These are phyloP conservation scores for Leptocoma aspasia DNA, from an alignment of 2,113 vertebrate genomes.

Conservation along the genomic window DNA sequence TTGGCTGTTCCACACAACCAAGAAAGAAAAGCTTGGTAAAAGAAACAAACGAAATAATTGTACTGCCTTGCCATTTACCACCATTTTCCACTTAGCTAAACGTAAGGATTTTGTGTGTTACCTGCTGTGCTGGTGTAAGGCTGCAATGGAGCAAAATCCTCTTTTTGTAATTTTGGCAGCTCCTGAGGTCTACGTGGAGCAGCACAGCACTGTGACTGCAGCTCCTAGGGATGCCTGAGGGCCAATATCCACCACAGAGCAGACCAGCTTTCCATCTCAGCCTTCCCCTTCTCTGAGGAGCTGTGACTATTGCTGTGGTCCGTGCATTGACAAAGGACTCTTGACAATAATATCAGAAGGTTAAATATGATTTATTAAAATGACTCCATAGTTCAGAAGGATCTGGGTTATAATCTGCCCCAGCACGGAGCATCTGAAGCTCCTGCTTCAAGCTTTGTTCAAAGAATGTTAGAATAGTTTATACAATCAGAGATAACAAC, in stretches of 20 bases:
- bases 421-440: too few relatives aligned
- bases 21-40: not conserved
- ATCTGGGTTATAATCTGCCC: too few relatives aligned
- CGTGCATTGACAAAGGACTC: too few relatives aligned
- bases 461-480: too few relatives aligned
- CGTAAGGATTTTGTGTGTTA: not conserved
- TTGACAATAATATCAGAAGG: too few relatives aligned
- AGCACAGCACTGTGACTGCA: not conserved
- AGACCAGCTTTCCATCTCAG: not conserved
- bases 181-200: not conserved
- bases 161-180: not conserved
- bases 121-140: not conserved
- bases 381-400: too few relatives aligned
- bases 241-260: fast-evolving
- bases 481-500: too few relatives aligned
- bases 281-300: not conserved
- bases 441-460: too few relatives aligned
- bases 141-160: not conserved
- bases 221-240: not conserved
- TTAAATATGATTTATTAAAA: too few relatives aligned
- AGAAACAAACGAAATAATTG: not conserved
- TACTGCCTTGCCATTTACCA: not conserved
- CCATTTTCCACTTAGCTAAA: not conserved
- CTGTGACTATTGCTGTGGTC: too few relatives aligned
- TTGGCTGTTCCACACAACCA: not conserved